Percentiles rank a stretch among this genome's conserved stretches.
Conservation (phyloP, 2,113 vertebrate species). For the Grantiella picta region DNA sequence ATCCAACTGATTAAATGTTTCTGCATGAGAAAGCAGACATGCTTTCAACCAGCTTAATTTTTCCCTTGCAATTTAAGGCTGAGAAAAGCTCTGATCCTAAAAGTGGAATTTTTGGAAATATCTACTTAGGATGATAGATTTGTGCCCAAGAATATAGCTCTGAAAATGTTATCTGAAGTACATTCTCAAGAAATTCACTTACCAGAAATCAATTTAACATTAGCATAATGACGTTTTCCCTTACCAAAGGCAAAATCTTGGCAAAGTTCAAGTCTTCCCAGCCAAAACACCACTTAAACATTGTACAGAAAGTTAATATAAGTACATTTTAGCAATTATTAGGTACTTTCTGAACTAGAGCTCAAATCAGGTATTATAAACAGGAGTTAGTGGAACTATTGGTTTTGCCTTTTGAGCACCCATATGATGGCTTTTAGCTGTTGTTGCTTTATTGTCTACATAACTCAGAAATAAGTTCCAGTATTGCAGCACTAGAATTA, state of each 20-base stretch:
- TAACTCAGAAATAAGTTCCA: not conserved
- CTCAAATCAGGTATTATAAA: not conserved
- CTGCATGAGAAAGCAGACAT: not conserved
- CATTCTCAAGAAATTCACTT: not conserved
- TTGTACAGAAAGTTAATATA: not conserved
- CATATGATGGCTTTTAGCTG: not conserved
- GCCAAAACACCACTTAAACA: not conserved
- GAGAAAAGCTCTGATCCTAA: not conserved
- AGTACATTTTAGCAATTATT: not conserved
- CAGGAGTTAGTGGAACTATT: not conserved
- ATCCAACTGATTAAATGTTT: not conserved
- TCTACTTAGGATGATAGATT: not conserved
- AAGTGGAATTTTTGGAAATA: not conserved
- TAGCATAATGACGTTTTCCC: not conserved
- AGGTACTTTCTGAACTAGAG: not conserved
- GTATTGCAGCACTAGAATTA: not conserved
- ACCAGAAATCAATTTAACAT: not conserved
- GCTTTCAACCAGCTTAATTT: not conserved
- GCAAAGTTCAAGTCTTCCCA: not conserved
- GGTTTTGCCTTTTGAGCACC: not conserved
- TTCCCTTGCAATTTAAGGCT: not conserved
- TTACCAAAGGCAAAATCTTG: not conserved
- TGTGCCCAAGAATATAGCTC: not conserved
- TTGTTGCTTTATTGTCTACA: not conserved
- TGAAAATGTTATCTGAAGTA: not conserved